phyloP scores from a whole-genome alignment of 37 sponge, comb jelly and placozoan species.

The Amphimedon queenslandica region DNA sequence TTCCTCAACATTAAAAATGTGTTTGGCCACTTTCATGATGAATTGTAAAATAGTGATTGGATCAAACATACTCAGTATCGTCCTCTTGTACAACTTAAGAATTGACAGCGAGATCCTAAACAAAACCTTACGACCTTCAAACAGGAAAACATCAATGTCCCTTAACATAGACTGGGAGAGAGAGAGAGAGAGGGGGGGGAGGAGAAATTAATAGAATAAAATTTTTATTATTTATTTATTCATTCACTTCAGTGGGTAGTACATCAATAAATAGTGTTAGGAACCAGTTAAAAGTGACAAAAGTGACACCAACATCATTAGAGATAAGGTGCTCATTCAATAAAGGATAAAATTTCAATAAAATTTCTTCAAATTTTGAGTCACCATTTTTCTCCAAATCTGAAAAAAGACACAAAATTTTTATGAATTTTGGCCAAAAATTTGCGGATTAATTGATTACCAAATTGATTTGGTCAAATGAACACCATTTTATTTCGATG shows the following conservation, averaged over 20 bases:
- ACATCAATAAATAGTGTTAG: slow-evolving; percentile 68
- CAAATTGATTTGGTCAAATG: no score
- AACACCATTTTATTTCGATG: no score
- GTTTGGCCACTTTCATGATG: slow-evolving; percentile 47
- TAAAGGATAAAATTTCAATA: no score
- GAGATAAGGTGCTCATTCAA: slow-evolving; percentile 30
- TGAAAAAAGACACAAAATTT: no score
- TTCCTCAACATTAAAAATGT: slow-evolving; percentile 53
- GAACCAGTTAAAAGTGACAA: slow-evolving; percentile 77
- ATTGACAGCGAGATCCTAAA: slow-evolving; percentile 41
- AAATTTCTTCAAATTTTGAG: no score
- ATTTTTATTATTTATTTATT: neutral
- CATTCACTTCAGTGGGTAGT: slow-evolving; percentile 65
- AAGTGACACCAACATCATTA: slow-evolving; percentile 44
- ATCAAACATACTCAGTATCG: slow-evolving; percentile 38
- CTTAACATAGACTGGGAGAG: slow-evolving; percentile 35
- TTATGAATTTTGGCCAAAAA: no score
- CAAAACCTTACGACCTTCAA: slow-evolving; percentile 57
- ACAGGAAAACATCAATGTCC: slow-evolving; percentile 52
- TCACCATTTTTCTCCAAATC: no score
- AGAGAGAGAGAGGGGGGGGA: no score
- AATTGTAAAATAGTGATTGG: slow-evolving; percentile 58
- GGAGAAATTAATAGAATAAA: no score
- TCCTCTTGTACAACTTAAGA: slow-evolving; percentile 25
- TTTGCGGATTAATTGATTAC: no score